A percentile compares a stretch with the other conserved stretches of the same genome.
These are phyloP conservation scores for Brienomyrus brachyistius DNA, from an alignment of 2,113 vertebrate species.

Conservation along the genomic window DNA sequence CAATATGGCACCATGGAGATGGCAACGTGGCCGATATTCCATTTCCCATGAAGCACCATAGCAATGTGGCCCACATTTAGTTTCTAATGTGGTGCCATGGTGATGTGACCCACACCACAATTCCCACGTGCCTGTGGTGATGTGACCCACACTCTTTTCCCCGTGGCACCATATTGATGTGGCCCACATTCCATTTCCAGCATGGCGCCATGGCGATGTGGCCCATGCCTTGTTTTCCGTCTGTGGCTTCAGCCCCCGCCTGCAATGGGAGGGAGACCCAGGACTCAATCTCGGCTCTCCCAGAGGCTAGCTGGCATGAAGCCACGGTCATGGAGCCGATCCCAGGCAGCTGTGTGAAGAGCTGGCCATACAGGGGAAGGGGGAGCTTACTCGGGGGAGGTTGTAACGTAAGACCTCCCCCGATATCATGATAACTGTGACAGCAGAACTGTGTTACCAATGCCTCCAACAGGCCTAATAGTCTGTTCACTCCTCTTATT, in stretches of 20 bases:
- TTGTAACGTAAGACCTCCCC: background rate
- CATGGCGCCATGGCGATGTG: too few relatives aligned
- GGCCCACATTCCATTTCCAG: too few relatives aligned
- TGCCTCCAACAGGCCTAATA: background rate
- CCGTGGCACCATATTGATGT: too few relatives aligned
- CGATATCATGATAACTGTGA: background rate
- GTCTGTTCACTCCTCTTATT: background rate
- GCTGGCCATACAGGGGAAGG: background rate
- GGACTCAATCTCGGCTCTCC: background rate
- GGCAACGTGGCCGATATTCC: too few relatives aligned
- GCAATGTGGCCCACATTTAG: too few relatives aligned
- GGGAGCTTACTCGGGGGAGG: background rate
- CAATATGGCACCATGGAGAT: too few relatives aligned
- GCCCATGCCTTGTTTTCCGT: too few relatives aligned
- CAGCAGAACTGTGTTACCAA: background rate
- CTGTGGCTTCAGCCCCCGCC: background rate
- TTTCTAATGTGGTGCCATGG: too few relatives aligned
- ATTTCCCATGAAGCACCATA: too few relatives aligned
- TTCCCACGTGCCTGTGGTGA: too few relatives aligned
- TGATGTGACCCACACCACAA: too few relatives aligned
- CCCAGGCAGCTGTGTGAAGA: background rate
- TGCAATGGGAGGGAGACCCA: background rate
- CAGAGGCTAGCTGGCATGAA: background rate
- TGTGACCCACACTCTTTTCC: too few relatives aligned
- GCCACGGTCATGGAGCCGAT: background rate